Evolutionary conservation across 2,113 vertebrate genomes (phyloP).

Genomic region (Ptychochromis oligacanthus): DNA sequence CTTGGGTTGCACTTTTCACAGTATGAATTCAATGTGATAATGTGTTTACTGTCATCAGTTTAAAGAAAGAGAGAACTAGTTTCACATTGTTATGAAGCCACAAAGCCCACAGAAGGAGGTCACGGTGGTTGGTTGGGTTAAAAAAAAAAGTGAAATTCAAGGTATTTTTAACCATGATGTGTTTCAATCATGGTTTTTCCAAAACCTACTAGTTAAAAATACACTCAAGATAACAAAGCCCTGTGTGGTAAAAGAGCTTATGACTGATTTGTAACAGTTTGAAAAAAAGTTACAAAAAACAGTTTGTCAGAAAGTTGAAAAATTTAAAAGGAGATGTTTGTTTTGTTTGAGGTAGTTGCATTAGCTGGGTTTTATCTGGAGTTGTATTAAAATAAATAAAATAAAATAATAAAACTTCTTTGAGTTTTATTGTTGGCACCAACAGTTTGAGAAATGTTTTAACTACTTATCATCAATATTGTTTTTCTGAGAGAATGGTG

Average conservation of each 20-base stretch:
- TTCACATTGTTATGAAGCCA: background rate
- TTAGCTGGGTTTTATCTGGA: background rate
- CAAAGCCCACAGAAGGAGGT: background rate
- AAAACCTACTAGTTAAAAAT: background rate
- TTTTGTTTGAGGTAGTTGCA: fast-evolving
- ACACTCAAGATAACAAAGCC: too few species aligned
- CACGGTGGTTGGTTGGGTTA: background rate
- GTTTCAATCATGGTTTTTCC: background rate
- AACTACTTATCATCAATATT: conserved; percentile 12
- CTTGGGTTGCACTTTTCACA: background rate
- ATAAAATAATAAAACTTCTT: too few species aligned
- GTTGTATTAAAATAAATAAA: too few species aligned
- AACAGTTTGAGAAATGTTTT: background rate
- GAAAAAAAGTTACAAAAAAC: too few species aligned
- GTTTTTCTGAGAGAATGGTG: too few species aligned
- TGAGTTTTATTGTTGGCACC: background rate
- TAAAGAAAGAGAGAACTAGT: background rate
- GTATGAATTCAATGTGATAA: background rate
- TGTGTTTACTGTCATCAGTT: background rate
- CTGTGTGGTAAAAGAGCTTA: too few species aligned
- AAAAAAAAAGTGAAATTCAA: too few species aligned
- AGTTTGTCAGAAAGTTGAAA: too few species aligned
- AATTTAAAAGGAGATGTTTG: background rate
- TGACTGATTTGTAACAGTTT: too few species aligned
- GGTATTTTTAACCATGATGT: background rate